Evolutionary conservation across 2,888 invertebrate genomes (phyloP), one percentile per base, ranked within the genome.

Genomic region (Tipula unca): DNA sequence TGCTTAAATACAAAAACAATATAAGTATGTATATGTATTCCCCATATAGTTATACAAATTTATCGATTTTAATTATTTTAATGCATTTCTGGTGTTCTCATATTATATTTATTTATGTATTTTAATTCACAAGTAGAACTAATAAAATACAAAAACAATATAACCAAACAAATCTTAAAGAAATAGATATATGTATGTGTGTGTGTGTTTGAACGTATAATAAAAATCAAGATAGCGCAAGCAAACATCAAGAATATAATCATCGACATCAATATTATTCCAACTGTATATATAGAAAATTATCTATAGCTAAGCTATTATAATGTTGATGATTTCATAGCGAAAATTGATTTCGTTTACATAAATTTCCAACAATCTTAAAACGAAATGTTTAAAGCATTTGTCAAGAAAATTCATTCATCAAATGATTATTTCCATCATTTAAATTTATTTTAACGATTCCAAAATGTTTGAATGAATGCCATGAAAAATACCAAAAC

Each of bases 371-470:
- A 69, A 48, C 48, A 48, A 48, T 48, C 48, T 48, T 14, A 48
- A 48, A 48, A 48, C 48, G 48, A 48, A 48, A 48, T 48, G n/a
- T 8, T 69, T 69, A 69, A 69, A 69, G 69, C 69, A 69, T 69
- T 69, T 69, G 69, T 69, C 69, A 69, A 69, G 25, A 69, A 69
- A 69, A 69, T 25, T 25, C 69, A 69, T 69, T 69, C 69, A 69
- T 69, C 69, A 69, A 69, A 25, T 25, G 69, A 69, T 69, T 69
- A 25, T 69, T 69, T 69, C 69, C 25, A 69, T 69, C 69, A 69
- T 69, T 69, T 69, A 69, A 69, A 69, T 69, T 69, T 69, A 69
- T 69, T 69, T 69, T 69, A 69, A 69, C 69, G 69, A 69, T 69
- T 69, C 69, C 69, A 69, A 69, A 69, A 69, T 69, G 69, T 69